Evolutionary conservation across 2,113 vertebrate species (phyloP), one percentile per base, ranked within the genome.

Genomic region (Equus przewalskii): DNA sequence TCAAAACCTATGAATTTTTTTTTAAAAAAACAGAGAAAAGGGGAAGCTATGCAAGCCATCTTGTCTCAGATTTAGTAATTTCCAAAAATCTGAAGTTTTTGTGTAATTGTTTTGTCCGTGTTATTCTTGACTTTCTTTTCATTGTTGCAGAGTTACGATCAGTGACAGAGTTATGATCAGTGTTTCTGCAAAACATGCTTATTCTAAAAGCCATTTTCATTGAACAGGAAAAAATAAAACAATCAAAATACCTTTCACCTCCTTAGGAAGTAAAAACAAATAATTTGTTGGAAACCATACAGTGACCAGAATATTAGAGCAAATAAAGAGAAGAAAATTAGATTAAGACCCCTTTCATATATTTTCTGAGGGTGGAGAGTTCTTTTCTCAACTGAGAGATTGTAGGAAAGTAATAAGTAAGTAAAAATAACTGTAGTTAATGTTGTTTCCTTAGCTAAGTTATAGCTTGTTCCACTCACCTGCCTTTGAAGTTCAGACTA

Each of bases 311-410:
- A 95, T 91, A 93, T 92, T 94, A 97, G 46, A 97, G 18, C 62
- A 96, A 97, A 49, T 95, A 95, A 93, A 96, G 44, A 91, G 36
- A 91, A 94, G 22, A 84, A 97, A 97, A 97, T 96, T 91, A 64
- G 19, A 95, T 92, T 95, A 94, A 92, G 56, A 28, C 22, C 6
- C 2, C 12, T 92, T 90, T 72, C 26, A 72, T 69, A 44, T 83
- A 82, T 97, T 89, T 91, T 97, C 21, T 96, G 24, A 67, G 46
- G 22, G 8, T 56, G 8, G 86, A 95, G 62, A 82, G 19, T 83
- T 93, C 14, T 94, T 91, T 95, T 75, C 67, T 91, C 33, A 65
- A 19, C 15, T 91, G 56, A 97, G 46, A 95, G 26, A 73, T 19
- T 30, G 33, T 60, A 92, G 70, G 14, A 91, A 96, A 91, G 89